Evolutionary conservation across 2,888 invertebrate genomes (phyloP), one percentile per base, ranked within the genome.

Genomic region (Agriopis marginaria): DNA sequence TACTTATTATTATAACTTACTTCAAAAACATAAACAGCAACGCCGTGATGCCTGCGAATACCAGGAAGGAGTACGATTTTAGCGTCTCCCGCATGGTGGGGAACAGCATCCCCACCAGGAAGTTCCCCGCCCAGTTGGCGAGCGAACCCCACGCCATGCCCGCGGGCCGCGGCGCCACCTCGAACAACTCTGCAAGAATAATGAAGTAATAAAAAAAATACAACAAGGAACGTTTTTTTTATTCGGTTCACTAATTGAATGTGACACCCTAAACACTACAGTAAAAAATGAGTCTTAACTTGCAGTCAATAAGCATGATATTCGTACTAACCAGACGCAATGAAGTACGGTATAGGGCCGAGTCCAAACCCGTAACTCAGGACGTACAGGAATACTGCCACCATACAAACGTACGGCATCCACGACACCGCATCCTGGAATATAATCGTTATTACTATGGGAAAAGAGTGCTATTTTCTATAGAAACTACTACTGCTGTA

Each of bases 101-200:
- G 90, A 98, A 98, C 23, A 95, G 92, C 95, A 98, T 96, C 45
- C 97, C 98, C 72, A 99, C 96, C 7, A 97, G 83, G 86, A 98
- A 97, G 93, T 98, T 98, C 55, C 97, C 97, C 0, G 95, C 95
- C 98, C 98, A 99, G 86, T 98, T 98, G 71, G 96, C 95, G 79
- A 98, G 95, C 72, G 97, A 97, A 53, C 98, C 98, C 86, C 98
- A 94, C 58, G 98, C 96, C 97, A 98, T 98, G 63, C 97, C 98
- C 23, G 96, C 96, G 0, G 97, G 96, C n/a, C 98, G 95, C 0
- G 98, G 97, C 0, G 96, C 97, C 70, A 97, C 97, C 82, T 97
- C 97, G 84, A 98, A 98, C 64, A 98, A 86, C 91, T 98, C 98
- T 90, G 92, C 3, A 82, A 85, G 11, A 45, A 3, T 66, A 8